Evolutionary conservation across 2,113 vertebrate species (phyloP).

Genomic region (Takifugu bimaculatus): DNA sequence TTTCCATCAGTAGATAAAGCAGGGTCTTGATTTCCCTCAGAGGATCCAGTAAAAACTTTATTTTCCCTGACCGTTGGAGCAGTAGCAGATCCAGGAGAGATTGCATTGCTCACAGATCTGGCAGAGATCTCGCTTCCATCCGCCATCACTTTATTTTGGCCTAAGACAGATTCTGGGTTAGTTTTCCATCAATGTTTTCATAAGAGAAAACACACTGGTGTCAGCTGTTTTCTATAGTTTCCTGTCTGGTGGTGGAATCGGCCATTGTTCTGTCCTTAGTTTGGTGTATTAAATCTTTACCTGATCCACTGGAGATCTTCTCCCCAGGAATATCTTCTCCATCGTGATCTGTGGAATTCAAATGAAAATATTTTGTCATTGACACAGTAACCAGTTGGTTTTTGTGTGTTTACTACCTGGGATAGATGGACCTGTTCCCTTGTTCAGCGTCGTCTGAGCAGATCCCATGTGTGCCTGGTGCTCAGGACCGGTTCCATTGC

Average conservation of each 20-base stretch:
- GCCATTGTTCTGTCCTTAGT: neutral
- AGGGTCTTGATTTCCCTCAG: no score
- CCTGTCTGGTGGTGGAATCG: constrained; percentile 5
- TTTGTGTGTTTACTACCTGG: neutral
- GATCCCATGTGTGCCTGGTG: constrained; percentile 10
- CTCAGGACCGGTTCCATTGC: constrained; percentile 11
- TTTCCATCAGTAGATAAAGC: no score
- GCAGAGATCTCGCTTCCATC: neutral
- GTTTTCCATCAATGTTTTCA: constrained; percentile 2
- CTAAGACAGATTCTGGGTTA: neutral
- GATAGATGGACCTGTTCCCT: constrained; percentile 40
- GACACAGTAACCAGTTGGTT: neutral
- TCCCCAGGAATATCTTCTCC: constrained; percentile 8
- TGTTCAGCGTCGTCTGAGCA: constrained; percentile 20
- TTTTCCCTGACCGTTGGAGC: no score
- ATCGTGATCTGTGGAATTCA: constrained; percentile 12
- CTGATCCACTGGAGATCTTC: neutral
- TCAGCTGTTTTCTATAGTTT: no score
- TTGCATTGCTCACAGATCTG: no score
- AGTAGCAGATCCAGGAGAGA: no score
- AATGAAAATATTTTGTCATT: neutral
- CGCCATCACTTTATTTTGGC: constrained; percentile 1
- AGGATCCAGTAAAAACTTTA: no score
- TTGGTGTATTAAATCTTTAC: constrained; percentile 1
- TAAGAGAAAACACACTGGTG: no score